Evolutionary conservation across 2,888 invertebrate genomes (phyloP), one percentile per base, ranked within the genome.

Genomic region (Drosophila mimetica): DNA sequence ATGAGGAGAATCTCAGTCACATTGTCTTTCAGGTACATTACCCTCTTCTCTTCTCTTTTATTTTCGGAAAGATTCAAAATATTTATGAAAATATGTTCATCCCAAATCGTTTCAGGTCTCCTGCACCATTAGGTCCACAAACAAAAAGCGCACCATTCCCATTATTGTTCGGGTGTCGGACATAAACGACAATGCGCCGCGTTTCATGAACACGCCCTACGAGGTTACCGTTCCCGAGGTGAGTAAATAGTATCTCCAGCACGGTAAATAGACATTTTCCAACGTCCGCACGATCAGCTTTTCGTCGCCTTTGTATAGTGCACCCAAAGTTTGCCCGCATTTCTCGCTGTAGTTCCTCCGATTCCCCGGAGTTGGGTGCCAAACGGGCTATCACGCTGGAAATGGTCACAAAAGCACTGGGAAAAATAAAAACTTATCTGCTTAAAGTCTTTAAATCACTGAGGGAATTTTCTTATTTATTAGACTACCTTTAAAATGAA

Each of bases 141-240:
- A 95, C 91, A 96, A 96, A 91, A 95, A 96, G 90, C 94, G 96
- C 76, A 96, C 96, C 72, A 96, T 97, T 91, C 97, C 97, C 60
- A 95, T 97, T 81, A 97, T 97, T 90, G 97, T 97, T 77, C 93
- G 97, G 92, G 96, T 97, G 84, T 96, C 96, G 36, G 97, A 97
- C 92, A 95, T 97, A 90, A 97, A 97, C 90, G 97, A 97, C 92
- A 97, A 97, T 92, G 94, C 95, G 54, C 97, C 97, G 28, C 93
- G 95, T 88, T 97, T 97, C 92, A 93, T 96, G 90, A 96, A 95
- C 89, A 95, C 95, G 66, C 96, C 97, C 47, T 97, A 97, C 90
- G 95, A 96, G 92, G 94, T 96, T 63, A 95, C 94, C 71, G 95
- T 97, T 76, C 95, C 97, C 30, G 97, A 97, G 95, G 97, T 97